Evolutionary conservation across 2,888 invertebrate genomes (phyloP).

Genomic region (Oxytorus armatus): DNA sequence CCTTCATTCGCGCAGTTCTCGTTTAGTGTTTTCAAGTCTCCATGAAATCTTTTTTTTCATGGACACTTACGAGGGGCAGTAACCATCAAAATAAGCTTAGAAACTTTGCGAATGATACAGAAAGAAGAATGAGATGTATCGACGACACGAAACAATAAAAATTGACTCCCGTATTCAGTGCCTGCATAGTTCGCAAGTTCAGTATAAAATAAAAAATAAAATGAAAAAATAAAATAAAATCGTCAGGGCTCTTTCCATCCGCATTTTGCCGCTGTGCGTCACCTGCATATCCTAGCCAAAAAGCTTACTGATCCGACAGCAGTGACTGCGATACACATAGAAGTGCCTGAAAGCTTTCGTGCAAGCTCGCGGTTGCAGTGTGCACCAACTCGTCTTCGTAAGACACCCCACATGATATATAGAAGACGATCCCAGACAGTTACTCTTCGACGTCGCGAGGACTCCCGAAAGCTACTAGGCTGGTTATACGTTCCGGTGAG

Average conservation of each 20-base stretch:
- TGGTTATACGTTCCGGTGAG: conserved; percentile 40
- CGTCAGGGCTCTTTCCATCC: conserved; percentile 30
- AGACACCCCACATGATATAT: conserved; percentile 39
- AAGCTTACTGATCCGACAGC: conserved; percentile 36
- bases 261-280: conserved; percentile 57
- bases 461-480: conserved; percentile 51
- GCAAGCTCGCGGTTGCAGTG: conserved; percentile 26
- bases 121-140: too few species aligned
- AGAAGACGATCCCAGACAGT: conserved; percentile 42
- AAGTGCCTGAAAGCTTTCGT: conserved; percentile 40
- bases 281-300: conserved; percentile 38
- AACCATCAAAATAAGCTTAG: too few species aligned
- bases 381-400: conserved; percentile 21
- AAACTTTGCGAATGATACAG: too few species aligned
- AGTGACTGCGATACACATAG: conserved; percentile 19
- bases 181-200: neutral
- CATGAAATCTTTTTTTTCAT: too few species aligned
- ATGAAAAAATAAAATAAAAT: conserved; percentile 3
- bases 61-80: too few species aligned
- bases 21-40: too few species aligned
- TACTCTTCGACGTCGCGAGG: conserved; percentile 51
- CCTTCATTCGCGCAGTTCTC: too few species aligned
- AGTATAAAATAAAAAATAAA: conserved; percentile 11
- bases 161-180: too few species aligned
- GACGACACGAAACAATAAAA: too few species aligned